Evolutionary conservation across 2,797 vertebrate species (phyloP), one percentile per base, ranked within the genome.

Genomic region (Staurois parvus): DNA sequence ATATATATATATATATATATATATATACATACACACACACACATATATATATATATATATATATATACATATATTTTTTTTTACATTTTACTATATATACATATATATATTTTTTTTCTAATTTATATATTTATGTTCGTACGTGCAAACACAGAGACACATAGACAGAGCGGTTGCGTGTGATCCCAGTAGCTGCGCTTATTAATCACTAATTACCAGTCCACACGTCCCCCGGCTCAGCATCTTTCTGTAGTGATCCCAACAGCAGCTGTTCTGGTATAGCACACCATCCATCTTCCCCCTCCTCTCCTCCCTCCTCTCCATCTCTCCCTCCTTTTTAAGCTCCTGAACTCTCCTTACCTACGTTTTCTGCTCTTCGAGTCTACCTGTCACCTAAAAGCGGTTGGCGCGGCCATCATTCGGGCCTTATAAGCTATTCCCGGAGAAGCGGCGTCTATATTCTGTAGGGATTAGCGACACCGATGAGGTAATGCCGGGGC

Each of bases 261-360:
- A 84, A 87, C 87, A 68, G 83, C 80, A 37, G 79, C 30, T 78
- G 84, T 66, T 87, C 80, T 72, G 24, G 2, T 24, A 84, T n/a
- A 62, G 80, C 76, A 66, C 69, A 79, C 69, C 52, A 26, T 56
- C 59, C 0, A 3, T 72, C 81, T 59, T 40, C 70, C 30, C n/a
- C 82, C 81, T 79, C 81, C 89, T 84, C 66, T 62, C 59, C 67
- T 42, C 79, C 88, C 76, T 72, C 88, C 88, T 88, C 87, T 73
- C 40, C 87, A 68, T 11, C 24, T n/a, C 74, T 78, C 37, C 59
- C 69, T 76, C 86, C 73, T 73, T 72, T 37, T 87, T 88, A 86
- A 84, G 88, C 90, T 90, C 86, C 70, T 81, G 90, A 75, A 84
- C 88, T 80, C 90, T 28, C 42, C 66, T 42, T 15, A 30, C 64